Conservation (phyloP, 2,113 vertebrate species). For the Phyllostomus hastatus region DNA sequence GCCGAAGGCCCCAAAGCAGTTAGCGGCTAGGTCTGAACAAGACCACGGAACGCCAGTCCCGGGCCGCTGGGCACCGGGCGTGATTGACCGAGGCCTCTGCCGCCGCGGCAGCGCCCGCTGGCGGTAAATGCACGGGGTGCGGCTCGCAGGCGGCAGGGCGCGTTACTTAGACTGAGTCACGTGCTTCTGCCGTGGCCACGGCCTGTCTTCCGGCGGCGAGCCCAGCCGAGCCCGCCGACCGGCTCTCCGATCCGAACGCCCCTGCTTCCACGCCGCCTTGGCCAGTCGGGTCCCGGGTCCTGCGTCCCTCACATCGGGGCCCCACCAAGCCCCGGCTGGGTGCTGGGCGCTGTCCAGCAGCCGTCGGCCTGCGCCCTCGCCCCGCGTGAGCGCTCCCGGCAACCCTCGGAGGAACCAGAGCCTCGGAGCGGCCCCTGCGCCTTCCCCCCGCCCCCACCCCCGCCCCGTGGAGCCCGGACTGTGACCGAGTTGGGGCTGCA, state of each 20-base stretch:
- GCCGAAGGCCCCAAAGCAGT: constrained; percentile 65
- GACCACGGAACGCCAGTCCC: background rate
- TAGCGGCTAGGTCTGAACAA: constrained; percentile 68
- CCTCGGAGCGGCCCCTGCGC: background rate
- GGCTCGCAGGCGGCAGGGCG: background rate
- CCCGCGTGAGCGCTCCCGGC: background rate
- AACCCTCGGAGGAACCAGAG: background rate
- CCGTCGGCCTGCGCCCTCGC: background rate
- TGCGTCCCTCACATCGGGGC: background rate
- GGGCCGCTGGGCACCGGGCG: background rate
- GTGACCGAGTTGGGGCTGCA: no score
- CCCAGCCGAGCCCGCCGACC: constrained; percentile 67
- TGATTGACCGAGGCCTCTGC: background rate
- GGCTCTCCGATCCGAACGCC: constrained; percentile 53
- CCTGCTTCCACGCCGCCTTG: background rate
- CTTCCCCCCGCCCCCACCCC: background rate
- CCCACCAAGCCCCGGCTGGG: fast-evolving
- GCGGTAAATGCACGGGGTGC: background rate
- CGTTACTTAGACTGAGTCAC: constrained; percentile 75
- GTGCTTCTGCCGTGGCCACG: constrained; percentile 66
- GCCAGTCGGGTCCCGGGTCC: background rate
- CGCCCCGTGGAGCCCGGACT: background rate
- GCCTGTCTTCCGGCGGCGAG: constrained; percentile 70
- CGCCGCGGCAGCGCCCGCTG: background rate
- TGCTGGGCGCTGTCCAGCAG: fast-evolving